A percentile compares a stretch with the other conserved stretches of the same genome.
Conservation (phyloP, 2,888 invertebrate genomes). For the Agonopterix subpropinquella region DNA sequence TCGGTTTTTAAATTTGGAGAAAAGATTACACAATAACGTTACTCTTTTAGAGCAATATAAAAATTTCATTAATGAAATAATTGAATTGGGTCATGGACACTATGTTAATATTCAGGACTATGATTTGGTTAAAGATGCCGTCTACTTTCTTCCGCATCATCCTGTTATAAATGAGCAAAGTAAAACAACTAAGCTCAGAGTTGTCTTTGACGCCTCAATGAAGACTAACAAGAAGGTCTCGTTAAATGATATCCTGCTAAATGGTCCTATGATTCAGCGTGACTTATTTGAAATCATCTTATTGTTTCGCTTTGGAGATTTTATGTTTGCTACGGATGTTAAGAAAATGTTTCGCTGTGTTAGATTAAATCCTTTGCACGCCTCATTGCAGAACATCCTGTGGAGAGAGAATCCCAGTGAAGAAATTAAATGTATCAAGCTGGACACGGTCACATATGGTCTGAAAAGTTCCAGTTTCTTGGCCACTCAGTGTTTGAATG, state of each 20-base stretch:
- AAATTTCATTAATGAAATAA: slow-evolving; percentile 8
- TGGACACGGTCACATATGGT: slow-evolving; percentile 7
- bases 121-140: slow-evolving; percentile 1
- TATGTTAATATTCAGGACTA: slow-evolving; percentile 1
- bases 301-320: slow-evolving; percentile 16
- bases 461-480: slow-evolving; percentile 9
- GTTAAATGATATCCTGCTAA: slow-evolving; percentile 6
- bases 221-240: neutral
- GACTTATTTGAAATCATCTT: slow-evolving; percentile 17
- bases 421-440: neutral
- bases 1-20: slow-evolving; percentile 10
- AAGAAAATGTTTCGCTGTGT: slow-evolving; percentile 15
- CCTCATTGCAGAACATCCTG: slow-evolving; percentile 9
- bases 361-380: neutral
- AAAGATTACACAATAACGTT: slow-evolving; percentile 5
- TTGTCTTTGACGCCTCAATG: slow-evolving; percentile 1
- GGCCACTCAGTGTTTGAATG: slow-evolving; percentile 7
- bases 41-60: slow-evolving; percentile 4
- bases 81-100: slow-evolving; percentile 7
- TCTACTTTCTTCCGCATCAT: slow-evolving; percentile 9
- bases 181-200: neutral
- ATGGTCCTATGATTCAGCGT: slow-evolving; percentile 12
- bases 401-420: slow-evolving; percentile 8
- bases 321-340: slow-evolving; percentile 13
- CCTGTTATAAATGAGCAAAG: neutral